Percentiles rank a stretch among this genome's conserved stretches.
phyloP scores from a whole-genome alignment of 1,140 invertebrate genomes.

The Phthorimaea operculella region DNA sequence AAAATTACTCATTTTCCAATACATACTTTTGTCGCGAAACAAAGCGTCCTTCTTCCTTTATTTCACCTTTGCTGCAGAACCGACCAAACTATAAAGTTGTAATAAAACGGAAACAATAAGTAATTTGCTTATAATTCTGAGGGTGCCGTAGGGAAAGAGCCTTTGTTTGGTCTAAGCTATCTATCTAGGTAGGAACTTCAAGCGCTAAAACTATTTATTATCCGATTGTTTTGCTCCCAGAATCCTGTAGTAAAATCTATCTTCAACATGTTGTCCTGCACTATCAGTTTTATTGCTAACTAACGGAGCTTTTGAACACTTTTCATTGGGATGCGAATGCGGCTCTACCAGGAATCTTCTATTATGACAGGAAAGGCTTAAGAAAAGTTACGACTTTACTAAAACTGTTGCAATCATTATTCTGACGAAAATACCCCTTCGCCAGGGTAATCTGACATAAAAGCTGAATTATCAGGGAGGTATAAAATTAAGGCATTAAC shows the following conservation, averaged over 20 bases:
- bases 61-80: constrained; percentile 9
- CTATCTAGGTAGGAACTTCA: neutral
- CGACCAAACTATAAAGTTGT: constrained; percentile 25
- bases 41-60: constrained; percentile 20
- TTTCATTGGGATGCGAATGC: too few species aligned
- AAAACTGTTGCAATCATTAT: neutral
- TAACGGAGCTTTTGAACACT: too few species aligned
- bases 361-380: too few species aligned
- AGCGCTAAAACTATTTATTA: constrained; percentile 1
- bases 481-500: constrained; percentile 47
- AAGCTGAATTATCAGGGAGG: constrained; percentile 34
- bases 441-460: constrained; percentile 22
- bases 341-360: too few species aligned
- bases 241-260: too few species aligned
- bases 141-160: constrained; percentile 38
- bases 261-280: neutral
- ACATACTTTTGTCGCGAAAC: constrained; percentile 25
- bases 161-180: constrained; percentile 22
- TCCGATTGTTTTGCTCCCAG: neutral
- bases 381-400: too few species aligned
- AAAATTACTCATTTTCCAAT: constrained; percentile 60
- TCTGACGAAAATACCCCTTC: neutral
- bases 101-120: constrained; percentile 43
- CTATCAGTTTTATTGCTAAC: neutral
- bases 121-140: constrained; percentile 32